phyloP scores from a whole-genome alignment of 1,140 invertebrate species.

The Cydia amplana region DNA sequence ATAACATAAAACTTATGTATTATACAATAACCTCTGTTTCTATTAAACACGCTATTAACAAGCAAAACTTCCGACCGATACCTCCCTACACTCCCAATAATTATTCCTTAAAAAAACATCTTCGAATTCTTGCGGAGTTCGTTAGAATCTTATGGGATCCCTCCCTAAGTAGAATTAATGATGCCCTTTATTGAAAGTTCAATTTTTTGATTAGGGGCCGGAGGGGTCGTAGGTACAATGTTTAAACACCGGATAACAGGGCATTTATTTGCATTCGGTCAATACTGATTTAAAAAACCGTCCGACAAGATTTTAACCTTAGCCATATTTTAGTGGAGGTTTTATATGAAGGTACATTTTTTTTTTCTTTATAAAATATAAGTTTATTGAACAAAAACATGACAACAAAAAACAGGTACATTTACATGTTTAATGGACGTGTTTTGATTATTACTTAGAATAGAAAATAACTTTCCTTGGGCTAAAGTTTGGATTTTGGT shows the following conservation, averaged over 20 bases:
- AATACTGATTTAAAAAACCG: slow-evolving; percentile 66
- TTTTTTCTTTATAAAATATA: too few relatives aligned
- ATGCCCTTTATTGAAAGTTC: slow-evolving; percentile 76
- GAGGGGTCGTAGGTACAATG: slow-evolving; percentile 53
- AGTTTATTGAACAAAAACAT: too few relatives aligned
- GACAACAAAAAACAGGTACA: too few relatives aligned
- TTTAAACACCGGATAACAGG: slow-evolving; percentile 77
- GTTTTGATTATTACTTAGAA: background rate
- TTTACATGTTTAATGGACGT: background rate
- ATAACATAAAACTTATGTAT: too few relatives aligned
- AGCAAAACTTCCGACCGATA: slow-evolving; percentile 12
- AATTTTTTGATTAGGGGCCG: slow-evolving; percentile 73
- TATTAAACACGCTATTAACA: background rate
- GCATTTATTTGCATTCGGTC: slow-evolving; percentile 75
- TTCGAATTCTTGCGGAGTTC: slow-evolving; percentile 73
- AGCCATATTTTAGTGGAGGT: slow-evolving; percentile 25
- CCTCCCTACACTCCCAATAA: slow-evolving; percentile 52
- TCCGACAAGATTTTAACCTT: slow-evolving; percentile 42
- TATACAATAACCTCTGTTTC: background rate
- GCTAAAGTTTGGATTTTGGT: too few relatives aligned
- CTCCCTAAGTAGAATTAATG: slow-evolving; percentile 78
- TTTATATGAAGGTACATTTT: background rate
- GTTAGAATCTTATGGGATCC: slow-evolving; percentile 66
- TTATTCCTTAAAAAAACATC: slow-evolving; percentile 74
- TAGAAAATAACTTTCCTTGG: too few relatives aligned